Conservation (phyloP, 2,888 invertebrate genomes). For the Ennomos quercinarius region DNA sequence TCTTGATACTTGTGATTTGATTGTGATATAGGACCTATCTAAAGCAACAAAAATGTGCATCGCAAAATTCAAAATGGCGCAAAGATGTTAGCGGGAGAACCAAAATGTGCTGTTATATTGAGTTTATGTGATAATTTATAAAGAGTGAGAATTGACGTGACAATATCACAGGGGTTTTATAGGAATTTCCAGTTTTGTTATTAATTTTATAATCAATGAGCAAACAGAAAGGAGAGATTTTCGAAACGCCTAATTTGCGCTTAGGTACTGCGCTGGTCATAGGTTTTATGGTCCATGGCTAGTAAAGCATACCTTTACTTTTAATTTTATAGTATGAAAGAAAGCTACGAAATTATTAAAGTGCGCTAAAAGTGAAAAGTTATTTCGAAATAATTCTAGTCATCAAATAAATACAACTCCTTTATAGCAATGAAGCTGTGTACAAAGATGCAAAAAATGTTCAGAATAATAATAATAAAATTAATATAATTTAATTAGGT, state of each 20-base stretch:
- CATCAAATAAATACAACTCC: constrained; percentile 15
- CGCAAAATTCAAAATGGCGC: neutral
- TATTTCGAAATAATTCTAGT: constrained; percentile 26
- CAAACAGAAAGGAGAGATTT: constrained; percentile 11
- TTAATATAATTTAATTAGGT: too few species aligned
- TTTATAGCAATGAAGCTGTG: constrained; percentile 11
- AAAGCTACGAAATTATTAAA: too few species aligned
- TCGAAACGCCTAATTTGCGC: constrained; percentile 9
- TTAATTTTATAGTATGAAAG: too few species aligned
- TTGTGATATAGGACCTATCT: neutral
- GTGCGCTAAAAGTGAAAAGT: constrained; percentile 1
- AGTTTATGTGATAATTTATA: constrained; percentile 34
- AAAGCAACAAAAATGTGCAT: neutral
- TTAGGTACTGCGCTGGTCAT: neutral
- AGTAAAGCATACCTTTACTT: too few species aligned
- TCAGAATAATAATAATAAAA: too few species aligned
- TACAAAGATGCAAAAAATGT: neutral
- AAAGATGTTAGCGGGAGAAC: constrained; percentile 3
- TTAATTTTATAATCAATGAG: neutral
- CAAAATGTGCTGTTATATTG: constrained; percentile 23
- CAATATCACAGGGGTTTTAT: neutral
- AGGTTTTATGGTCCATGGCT: neutral
- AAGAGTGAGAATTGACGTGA: neutral
- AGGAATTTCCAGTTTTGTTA: neutral
- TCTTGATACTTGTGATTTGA: constrained; percentile 11